A percentile compares a stretch with the other conserved stretches of the same genome.
phyloP scores from a whole-genome alignment of 1,140 invertebrate species.

The Listronotus oregonensis region DNA sequence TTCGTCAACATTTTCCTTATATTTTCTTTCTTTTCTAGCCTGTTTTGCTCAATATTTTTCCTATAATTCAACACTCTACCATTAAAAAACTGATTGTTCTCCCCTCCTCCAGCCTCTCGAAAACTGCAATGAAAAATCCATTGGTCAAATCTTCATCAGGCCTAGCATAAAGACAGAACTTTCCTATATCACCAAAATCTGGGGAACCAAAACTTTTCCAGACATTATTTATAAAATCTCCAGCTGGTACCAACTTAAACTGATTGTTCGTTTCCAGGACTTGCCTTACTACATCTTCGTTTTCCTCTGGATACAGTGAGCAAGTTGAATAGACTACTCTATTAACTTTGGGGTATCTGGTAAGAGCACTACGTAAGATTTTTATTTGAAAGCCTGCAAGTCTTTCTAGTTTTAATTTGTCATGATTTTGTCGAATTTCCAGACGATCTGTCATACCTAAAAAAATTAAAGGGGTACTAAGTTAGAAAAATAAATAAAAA shows the following conservation, averaged over 20 bases:
- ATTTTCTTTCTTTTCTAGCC: constrained; percentile 25
- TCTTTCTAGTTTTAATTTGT: constrained; percentile 65
- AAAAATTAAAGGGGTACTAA: constrained; percentile 14
- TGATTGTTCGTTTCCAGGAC: constrained; percentile 61
- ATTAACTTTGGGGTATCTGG: constrained; percentile 79
- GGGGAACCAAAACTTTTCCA: constrained; percentile 72
- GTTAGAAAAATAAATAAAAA: no score
- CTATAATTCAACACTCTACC: constrained; percentile 30
- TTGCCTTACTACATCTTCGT: constrained; percentile 85
- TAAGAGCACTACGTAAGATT: constrained; percentile 84
- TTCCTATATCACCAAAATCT: constrained; percentile 65
- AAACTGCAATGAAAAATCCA: constrained; percentile 93
- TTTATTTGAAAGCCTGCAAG: constrained; percentile 83
- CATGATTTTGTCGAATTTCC: constrained; percentile 50
- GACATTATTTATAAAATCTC: constrained; percentile 62
- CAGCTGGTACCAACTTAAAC: constrained; percentile 67
- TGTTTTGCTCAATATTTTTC: constrained; percentile 38
- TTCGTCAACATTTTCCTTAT: neutral
- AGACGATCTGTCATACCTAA: constrained; percentile 58
- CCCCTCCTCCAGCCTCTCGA: constrained; percentile 65
- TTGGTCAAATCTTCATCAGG: constrained; percentile 80
- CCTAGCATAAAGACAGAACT: constrained; percentile 78
- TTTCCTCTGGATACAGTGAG: constrained; percentile 87
- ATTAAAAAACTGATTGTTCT: constrained; percentile 49
- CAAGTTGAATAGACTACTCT: constrained; percentile 94